Conservation (phyloP, 2,113 vertebrate genomes). For the Cichladusa arquata region DNA sequence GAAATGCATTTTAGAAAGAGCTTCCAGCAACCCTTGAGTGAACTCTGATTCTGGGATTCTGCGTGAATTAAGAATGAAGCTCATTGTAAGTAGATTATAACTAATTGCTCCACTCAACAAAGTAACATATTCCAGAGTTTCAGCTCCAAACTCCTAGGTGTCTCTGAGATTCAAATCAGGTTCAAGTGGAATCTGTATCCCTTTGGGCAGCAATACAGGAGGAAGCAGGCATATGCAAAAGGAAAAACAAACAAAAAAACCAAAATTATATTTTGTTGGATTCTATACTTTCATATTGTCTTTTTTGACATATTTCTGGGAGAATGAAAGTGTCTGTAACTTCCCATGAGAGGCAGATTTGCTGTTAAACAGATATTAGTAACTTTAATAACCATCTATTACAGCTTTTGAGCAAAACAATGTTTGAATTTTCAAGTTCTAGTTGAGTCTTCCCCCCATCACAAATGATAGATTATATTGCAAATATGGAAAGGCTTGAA, state of each 20-base stretch:
- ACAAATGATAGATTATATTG: background rate
- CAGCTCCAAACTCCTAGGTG: background rate
- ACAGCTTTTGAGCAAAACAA: background rate
- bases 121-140: background rate
- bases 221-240: background rate
- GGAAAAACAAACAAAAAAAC: background rate
- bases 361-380: background rate
- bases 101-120: background rate
- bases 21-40: background rate
- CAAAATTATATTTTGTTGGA: background rate
- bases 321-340: background rate
- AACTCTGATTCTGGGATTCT: background rate
- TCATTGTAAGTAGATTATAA: background rate
- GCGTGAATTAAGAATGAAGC: background rate
- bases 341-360: background rate
- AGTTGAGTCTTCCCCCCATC: too few relatives aligned
- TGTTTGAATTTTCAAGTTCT: background rate
- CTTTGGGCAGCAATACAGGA: background rate
- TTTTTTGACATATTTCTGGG: background rate
- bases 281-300: background rate
- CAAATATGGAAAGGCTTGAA: background rate
- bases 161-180: background rate
- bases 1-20: background rate
- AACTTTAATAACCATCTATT: background rate
- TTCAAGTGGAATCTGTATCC: background rate